Evolutionary conservation across 37 sponge, comb jelly and placozoan species (phyloP).

Genomic region (Haliclona indistincta): DNA sequence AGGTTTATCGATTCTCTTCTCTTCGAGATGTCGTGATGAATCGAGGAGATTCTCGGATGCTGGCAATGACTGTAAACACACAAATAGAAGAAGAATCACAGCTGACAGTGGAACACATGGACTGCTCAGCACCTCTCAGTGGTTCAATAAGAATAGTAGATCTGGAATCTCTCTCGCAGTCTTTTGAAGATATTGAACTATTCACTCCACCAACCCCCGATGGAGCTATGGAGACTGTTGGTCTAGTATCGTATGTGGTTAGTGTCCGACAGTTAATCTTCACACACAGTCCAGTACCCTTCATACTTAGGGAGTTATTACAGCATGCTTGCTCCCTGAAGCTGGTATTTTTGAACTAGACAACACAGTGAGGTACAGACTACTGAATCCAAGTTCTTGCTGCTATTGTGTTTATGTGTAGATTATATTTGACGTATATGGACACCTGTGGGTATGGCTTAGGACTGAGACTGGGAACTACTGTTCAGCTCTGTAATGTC

Average conservation of each 20-base stretch:
- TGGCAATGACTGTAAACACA: too few relatives aligned
- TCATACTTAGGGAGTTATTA: conserved; percentile 34
- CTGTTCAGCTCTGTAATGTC: neutral
- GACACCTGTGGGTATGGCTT: neutral
- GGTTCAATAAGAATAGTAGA: too few relatives aligned
- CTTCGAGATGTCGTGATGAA: neutral
- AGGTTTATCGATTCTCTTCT: neutral
- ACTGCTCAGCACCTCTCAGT: too few relatives aligned
- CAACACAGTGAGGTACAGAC: conserved; percentile 13
- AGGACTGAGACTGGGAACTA: conserved; percentile 48
- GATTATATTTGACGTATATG: conserved; percentile 38
- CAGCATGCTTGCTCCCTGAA: conserved; percentile 41
- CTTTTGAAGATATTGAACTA: too few relatives aligned
- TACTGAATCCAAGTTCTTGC: neutral
- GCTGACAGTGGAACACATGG: too few relatives aligned
- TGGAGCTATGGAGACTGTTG: too few relatives aligned
- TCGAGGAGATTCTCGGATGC: neutral
- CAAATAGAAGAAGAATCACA: too few relatives aligned
- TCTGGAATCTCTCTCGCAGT: too few relatives aligned
- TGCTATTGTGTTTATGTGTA: too few relatives aligned
- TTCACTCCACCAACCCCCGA: too few relatives aligned
- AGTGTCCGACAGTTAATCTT: too few relatives aligned
- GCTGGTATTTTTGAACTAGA: conserved; percentile 67
- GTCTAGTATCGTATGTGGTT: too few relatives aligned
- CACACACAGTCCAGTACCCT: neutral